Conservation (phyloP, 2,888 invertebrate genomes). For the Drosophila histrio region DNA sequence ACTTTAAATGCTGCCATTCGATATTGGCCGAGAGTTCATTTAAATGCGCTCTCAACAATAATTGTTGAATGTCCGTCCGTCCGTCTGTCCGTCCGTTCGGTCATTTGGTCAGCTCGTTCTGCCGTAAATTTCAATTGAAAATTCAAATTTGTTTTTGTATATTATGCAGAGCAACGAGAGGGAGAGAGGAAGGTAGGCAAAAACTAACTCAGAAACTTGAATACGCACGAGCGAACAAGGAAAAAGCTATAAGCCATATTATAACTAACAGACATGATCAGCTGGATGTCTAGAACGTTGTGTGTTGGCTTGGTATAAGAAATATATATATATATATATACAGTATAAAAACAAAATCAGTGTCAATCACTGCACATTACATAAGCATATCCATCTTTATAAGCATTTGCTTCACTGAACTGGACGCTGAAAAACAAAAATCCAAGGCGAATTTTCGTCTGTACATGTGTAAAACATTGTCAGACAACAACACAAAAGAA, state of each 20-base stretch:
- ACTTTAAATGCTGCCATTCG: constrained; percentile 38
- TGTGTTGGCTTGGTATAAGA: constrained; percentile 30
- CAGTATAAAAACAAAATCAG: constrained; percentile 44
- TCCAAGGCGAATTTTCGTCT: constrained; percentile 38
- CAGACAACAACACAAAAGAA: constrained; percentile 51
- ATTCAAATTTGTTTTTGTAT: constrained; percentile 33
- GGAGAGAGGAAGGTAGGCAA: neutral
- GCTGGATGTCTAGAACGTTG: neutral
- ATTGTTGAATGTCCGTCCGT: constrained; percentile 17
- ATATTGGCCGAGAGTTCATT: constrained; percentile 33
- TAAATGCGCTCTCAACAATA: constrained; percentile 27
- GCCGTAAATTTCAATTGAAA: constrained; percentile 46
- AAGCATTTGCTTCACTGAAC: constrained; percentile 52
- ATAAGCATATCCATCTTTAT: constrained; percentile 36
- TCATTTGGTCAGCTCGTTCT: neutral
- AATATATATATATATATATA: neutral
- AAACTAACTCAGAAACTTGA: constrained; percentile 33
- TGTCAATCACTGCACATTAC: constrained; percentile 47
- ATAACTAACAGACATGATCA: constrained; percentile 34
- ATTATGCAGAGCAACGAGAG: constrained; percentile 51
- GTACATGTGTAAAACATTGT: constrained; percentile 40
- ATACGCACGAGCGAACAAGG: constrained; percentile 52
- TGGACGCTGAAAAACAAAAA: constrained; percentile 47
- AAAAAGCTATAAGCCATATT: constrained; percentile 38
- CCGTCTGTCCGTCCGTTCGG: neutral